phyloP scores from a whole-genome alignment of 2,113 vertebrate genomes.

The Corythoichthys haematopterus region DNA sequence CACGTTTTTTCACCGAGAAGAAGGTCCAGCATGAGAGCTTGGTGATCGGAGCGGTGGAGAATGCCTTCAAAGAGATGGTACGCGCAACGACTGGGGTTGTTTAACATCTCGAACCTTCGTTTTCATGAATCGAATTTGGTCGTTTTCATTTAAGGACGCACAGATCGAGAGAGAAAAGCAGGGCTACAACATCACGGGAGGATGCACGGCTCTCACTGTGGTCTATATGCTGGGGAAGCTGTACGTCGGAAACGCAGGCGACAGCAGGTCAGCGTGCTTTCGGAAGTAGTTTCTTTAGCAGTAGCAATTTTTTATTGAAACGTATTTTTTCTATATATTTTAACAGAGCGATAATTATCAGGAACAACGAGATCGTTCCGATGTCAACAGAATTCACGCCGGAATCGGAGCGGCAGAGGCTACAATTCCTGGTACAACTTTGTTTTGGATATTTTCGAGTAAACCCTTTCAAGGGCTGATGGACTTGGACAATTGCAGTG shows the following conservation, averaged over 20 bases:
- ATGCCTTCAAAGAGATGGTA: slow-evolving; percentile 97
- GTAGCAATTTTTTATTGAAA: background rate
- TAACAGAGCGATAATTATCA: slow-evolving; percentile 89
- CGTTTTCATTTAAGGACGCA: slow-evolving; percentile 72
- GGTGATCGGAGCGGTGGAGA: slow-evolving; percentile 93
- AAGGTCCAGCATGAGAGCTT: slow-evolving; percentile 93
- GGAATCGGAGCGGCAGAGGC: slow-evolving; percentile 89
- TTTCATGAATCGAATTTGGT: no score
- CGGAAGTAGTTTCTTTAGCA: no score
- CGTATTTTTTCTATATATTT: background rate
- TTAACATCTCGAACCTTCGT: no score
- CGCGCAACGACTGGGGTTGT: background rate
- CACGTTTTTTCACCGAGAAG: slow-evolving; percentile 89
- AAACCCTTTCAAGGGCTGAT: no score
- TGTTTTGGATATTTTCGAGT: background rate
- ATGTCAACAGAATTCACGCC: slow-evolving; percentile 97
- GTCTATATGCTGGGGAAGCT: slow-evolving; percentile 89
- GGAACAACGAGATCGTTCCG: slow-evolving; percentile 84
- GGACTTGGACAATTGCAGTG: no score
- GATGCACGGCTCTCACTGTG: slow-evolving; percentile 88
- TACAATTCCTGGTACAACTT: slow-evolving; percentile 90
- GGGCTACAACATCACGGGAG: slow-evolving; percentile 83
- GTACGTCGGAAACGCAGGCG: slow-evolving; percentile 91
- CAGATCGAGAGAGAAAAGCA: slow-evolving; percentile 88
- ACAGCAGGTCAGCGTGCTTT: slow-evolving; percentile 81